These are phyloP conservation scores for Piezodorus guildinii DNA, from an alignment of 1,140 invertebrate genomes.

Conservation along the genomic window DNA sequence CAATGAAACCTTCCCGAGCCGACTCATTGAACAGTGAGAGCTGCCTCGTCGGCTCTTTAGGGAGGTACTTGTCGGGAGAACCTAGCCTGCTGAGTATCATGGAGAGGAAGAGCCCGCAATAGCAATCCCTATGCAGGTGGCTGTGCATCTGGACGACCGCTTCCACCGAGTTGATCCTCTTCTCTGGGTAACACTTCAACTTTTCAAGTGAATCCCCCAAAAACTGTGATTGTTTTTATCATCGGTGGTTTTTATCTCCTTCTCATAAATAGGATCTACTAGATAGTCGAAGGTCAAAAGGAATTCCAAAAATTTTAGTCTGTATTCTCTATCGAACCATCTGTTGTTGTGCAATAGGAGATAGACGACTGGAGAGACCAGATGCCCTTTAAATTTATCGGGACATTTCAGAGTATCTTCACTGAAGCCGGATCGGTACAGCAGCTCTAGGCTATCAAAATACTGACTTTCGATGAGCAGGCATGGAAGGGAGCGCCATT, in stretches of 20 bases:
- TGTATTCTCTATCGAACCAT: background rate
- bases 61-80: no score
- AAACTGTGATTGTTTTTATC: no score
- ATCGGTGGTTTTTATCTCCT: no score
- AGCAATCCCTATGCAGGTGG: background rate
- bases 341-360: background rate
- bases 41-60: no score
- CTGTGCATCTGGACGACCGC: background rate
- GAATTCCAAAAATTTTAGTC: conserved; percentile 12
- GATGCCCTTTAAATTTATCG: background rate
- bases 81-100: no score
- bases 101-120: conserved; percentile 1
- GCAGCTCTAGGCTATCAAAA: conserved; percentile 11
- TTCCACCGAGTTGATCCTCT: background rate
- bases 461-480: conserved; percentile 6
- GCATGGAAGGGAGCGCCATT: background rate
- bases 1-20: conserved; percentile 6
- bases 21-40: no score
- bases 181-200: no score
- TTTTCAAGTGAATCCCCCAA: no score
- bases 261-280: no score
- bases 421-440: background rate
- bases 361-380: conserved; percentile 8
- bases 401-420: conserved; percentile 10
- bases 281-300: no score